Evolutionary conservation across 2,113 vertebrate genomes (phyloP).

Genomic region (human): DNA sequence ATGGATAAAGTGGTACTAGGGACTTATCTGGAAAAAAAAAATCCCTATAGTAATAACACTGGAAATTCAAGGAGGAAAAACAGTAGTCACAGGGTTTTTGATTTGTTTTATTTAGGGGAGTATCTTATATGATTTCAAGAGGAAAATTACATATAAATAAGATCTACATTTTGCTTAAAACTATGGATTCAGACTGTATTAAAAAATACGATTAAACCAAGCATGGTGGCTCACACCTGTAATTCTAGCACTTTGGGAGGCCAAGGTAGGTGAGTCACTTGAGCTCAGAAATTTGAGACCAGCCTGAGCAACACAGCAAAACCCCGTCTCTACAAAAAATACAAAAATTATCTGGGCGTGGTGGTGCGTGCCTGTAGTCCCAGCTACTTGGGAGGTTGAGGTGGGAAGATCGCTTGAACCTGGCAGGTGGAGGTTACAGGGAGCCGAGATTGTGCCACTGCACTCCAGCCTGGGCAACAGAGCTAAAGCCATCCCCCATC

Average conservation of each 20-base stretch:
- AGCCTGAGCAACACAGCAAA: too few species aligned
- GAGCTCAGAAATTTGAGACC: too few species aligned
- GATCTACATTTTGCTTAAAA: neutral
- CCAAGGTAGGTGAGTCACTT: too few species aligned
- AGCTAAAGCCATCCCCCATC: neutral
- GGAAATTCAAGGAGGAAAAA: neutral
- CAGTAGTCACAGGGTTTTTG: neutral
- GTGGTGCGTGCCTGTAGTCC: too few species aligned
- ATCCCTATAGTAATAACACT: neutral
- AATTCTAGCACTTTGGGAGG: too few species aligned
- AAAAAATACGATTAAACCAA: neutral
- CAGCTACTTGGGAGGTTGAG: neutral
- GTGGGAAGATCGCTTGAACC: neutral
- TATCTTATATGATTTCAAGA: neutral
- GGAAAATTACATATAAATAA: conserved; percentile 31
- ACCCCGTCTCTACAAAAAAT: too few species aligned
- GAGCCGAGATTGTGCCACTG: neutral
- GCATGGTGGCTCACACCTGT: too few species aligned
- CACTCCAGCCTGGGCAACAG: neutral
- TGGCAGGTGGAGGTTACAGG: neutral
- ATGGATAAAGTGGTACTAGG: neutral
- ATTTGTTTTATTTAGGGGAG: neutral
- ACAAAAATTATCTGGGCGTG: too few species aligned
- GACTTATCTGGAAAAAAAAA: neutral
- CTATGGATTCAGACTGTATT: neutral